A percentile compares a stretch with the other conserved stretches of the same genome.
Evolutionary conservation across 2,888 invertebrate species (phyloP).

Genomic region (Nomada goodeniana): DNA sequence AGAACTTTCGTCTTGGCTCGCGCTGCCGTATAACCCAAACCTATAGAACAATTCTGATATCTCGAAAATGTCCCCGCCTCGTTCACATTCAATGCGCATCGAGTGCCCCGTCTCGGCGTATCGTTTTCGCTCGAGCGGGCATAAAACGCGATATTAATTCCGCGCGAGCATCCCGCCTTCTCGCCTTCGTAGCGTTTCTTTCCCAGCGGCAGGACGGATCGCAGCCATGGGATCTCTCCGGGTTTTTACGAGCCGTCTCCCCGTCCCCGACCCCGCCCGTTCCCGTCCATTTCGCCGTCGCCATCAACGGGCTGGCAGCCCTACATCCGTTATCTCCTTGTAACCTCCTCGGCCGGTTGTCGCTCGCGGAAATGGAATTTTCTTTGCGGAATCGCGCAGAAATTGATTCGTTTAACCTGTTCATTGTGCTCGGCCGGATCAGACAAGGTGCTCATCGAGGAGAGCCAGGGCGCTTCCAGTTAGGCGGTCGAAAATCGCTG

Average conservation of each 20-base stretch:
- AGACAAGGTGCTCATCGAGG: slow-evolving; percentile 67
- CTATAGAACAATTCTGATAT: slow-evolving; percentile 10
- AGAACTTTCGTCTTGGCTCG: neutral
- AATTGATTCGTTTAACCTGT: slow-evolving; percentile 83
- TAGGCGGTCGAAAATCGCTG: slow-evolving; percentile 60
- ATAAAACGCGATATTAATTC: slow-evolving; percentile 63
- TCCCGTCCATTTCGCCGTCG: slow-evolving; percentile 15
- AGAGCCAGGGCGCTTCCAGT: slow-evolving; percentile 21
- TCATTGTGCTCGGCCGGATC: slow-evolving; percentile 75
- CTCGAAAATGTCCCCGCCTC: neutral
- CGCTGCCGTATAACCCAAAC: too few relatives aligned
- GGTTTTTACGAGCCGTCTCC: slow-evolving; percentile 65
- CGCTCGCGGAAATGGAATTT: slow-evolving; percentile 78
- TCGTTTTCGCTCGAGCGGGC: slow-evolving; percentile 11
- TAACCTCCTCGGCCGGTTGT: slow-evolving; percentile 51
- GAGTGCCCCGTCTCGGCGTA: slow-evolving; percentile 14
- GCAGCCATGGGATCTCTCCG: slow-evolving; percentile 61
- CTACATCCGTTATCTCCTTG: slow-evolving; percentile 56
- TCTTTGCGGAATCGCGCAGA: slow-evolving; percentile 77
- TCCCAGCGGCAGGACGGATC: slow-evolving; percentile 41
- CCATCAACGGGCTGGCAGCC: slow-evolving; percentile 33
- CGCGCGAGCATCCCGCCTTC: slow-evolving; percentile 61
- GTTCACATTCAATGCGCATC: slow-evolving; percentile 38
- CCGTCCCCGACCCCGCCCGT: neutral
- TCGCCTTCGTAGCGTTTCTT: slow-evolving; percentile 39